Percentiles rank a stretch among this genome's conserved stretches.
phyloP scores from a whole-genome alignment of 2,888 invertebrate species.

The Bugulina stolonifera region DNA sequence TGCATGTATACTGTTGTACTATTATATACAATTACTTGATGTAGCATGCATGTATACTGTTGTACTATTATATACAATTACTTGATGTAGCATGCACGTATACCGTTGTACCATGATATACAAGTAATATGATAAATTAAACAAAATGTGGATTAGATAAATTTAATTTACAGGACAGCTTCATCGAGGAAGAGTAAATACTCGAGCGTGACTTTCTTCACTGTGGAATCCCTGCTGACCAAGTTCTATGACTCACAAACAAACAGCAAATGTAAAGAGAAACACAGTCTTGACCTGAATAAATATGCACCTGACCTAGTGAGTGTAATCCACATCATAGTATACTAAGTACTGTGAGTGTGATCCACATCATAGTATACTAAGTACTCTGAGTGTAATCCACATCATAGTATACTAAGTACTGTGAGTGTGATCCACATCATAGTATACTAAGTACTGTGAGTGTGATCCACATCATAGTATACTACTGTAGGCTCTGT shows the following conservation, averaged over 20 bases:
- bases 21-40: too few species aligned
- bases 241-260: background rate
- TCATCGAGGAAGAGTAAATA: background rate
- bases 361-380: background rate
- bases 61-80: too few species aligned
- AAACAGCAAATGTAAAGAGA: background rate
- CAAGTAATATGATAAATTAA: too few species aligned
- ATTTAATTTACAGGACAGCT: background rate
- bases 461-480: too few species aligned
- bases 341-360: background rate
- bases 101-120: too few species aligned
- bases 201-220: background rate
- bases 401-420: background rate
- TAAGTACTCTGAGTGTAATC: background rate
- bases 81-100: too few species aligned
- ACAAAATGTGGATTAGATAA: too few species aligned
- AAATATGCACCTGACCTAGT: conserved; percentile 29
- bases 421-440: background rate
- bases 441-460: background rate
- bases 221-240: background rate
- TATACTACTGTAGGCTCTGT: too few species aligned
- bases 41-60: too few species aligned
- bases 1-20: too few species aligned
- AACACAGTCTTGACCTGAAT: background rate
- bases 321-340: background rate